Evolutionary conservation across 2,888 invertebrate genomes (phyloP), one percentile per base, ranked within the genome.

Genomic region (Scaptomyza reducta): DNA sequence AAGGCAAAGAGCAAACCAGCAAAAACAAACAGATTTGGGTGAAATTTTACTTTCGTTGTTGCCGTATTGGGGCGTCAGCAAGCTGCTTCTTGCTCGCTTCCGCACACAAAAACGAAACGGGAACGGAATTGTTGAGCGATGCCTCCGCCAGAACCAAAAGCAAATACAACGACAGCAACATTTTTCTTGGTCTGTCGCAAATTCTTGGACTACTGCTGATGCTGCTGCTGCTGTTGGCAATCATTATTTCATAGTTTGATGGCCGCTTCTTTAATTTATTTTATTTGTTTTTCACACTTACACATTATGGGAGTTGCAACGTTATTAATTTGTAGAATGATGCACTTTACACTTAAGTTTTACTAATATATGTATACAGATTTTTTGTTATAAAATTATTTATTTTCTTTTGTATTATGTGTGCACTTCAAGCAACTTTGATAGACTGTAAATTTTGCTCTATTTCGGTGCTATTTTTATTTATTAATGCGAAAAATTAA

Each of bases 21-120:
- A 79, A 77, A 71, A 75, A 76, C 71, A 81, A 81, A 80, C 76
- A 74, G 73, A 84, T 80, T 77, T 82, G 73, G 79, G 87, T 75
- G 87, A 87, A 87, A 88, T 87, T 88, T 83, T 83, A 87, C 88
- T 88, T 87, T 88, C 79, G 74, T 83, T 83, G 64, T 62, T 60
- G 67, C 59, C 57, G 58, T 68, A 55, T 62, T 72, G 77, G 73
- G 81, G 75, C 81, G 75, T 81, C 77, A 79, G 78, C 69, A 64
- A 55, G 45, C 46, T 69, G 60, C 55, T 35, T 74, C 65, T 67
- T 61, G 59, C 56, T 61, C 76, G 56, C 57, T 60, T 61, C 54
- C 61, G 55, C 70, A 56, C 50, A 55, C 6, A 25, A 35, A 45
- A 70, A 65, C 41, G 49, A 59, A 69, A 59, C 49, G 62, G 44